Conservation (phyloP, 2,797 vertebrate species). For the Phoebastria nigripes region DNA sequence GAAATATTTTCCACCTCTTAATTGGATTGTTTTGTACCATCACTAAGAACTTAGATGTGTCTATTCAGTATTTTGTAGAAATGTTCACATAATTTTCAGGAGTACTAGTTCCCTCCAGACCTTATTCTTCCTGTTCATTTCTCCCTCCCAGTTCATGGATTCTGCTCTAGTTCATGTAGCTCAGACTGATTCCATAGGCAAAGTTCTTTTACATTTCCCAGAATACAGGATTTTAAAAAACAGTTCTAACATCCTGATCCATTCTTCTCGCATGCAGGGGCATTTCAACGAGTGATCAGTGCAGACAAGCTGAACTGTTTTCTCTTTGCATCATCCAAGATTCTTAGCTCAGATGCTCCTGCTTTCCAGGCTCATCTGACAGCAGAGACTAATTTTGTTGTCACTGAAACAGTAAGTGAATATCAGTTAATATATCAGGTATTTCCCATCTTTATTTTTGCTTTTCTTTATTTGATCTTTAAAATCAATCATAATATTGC, state of each 20-base stretch:
- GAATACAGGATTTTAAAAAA: neutral
- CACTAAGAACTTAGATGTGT: neutral
- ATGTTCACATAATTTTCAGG: neutral
- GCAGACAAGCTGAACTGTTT: neutral
- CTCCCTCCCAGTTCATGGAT: neutral
- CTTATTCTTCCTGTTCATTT: neutral
- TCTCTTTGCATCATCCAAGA: neutral
- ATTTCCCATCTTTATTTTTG: neutral
- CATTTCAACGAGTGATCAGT: neutral
- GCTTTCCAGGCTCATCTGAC: neutral
- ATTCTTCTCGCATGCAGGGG: neutral
- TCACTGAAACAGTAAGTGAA: neutral
- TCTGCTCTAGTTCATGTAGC: neutral
- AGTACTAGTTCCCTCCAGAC: neutral
- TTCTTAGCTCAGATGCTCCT: neutral
- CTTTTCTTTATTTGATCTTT: neutral
- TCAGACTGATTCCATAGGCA: neutral
- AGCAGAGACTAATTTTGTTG: neutral
- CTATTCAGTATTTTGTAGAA: neutral
- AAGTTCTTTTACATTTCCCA: neutral
- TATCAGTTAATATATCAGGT: neutral
- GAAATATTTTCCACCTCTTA: neutral
- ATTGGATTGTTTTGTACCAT: neutral
- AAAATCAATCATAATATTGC: neutral
- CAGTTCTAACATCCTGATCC: neutral